Evolutionary conservation across 2,888 invertebrate species (phyloP).

Genomic region (Dioctria linearis): DNA sequence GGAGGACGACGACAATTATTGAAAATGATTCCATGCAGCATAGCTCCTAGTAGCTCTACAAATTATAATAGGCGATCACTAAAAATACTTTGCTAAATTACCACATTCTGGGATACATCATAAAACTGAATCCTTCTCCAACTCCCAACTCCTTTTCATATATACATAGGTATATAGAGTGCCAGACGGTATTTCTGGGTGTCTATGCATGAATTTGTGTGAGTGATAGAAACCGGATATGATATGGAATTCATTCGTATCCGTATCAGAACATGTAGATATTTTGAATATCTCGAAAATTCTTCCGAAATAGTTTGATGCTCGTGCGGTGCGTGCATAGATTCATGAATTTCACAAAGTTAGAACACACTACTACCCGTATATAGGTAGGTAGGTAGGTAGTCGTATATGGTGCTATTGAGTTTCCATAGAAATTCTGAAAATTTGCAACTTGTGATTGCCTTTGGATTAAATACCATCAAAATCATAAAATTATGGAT

Average conservation of each 20-base stretch:
- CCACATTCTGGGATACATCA: conserved; percentile 35
- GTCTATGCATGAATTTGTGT: background rate
- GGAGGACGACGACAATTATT: background rate
- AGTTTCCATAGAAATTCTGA: conserved; percentile 16
- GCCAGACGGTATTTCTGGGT: background rate
- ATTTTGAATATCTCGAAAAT: conserved; percentile 35
- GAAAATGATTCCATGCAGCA: background rate
- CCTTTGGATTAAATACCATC: conserved; percentile 34
- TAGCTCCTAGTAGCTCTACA: background rate
- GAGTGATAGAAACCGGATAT: background rate
- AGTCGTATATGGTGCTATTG: background rate
- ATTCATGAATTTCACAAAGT: background rate
- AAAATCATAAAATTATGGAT: conserved; percentile 41
- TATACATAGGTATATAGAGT: background rate
- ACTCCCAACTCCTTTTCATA: too few relatives aligned
- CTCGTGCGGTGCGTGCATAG: conserved; percentile 23
- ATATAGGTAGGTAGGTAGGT: too few relatives aligned
- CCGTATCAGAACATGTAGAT: conserved; percentile 1
- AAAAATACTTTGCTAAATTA: conserved; percentile 45
- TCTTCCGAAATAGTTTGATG: conserved; percentile 36
- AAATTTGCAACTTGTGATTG: conserved; percentile 43
- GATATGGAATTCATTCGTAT: background rate
- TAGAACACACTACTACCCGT: too few relatives aligned
- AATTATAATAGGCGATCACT: conserved; percentile 28
- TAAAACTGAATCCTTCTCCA: background rate